These are phyloP conservation scores for Leptonema lineaticorne DNA, from an alignment of 1,140 invertebrate species.

Conservation along the genomic window DNA sequence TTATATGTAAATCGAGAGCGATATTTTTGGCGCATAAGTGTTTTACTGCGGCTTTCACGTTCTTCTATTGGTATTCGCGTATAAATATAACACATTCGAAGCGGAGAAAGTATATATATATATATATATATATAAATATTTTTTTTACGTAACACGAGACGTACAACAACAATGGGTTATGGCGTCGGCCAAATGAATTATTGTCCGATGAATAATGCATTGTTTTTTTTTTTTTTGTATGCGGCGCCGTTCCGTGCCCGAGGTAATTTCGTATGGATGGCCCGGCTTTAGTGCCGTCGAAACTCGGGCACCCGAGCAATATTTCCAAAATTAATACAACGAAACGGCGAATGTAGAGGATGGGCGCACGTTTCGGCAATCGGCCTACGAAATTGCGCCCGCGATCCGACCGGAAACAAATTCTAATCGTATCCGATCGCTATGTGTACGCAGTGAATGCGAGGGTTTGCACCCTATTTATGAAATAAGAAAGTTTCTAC, in stretches of 20 bases:
- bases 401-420: background rate
- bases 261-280: constrained; percentile 34
- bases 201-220: constrained; percentile 40
- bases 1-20: too few species aligned
- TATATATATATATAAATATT: too few species aligned
- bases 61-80: too few species aligned
- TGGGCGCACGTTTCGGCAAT: too few species aligned
- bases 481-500: too few species aligned
- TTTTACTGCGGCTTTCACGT: too few species aligned
- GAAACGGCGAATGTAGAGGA: background rate
- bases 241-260: background rate
- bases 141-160: too few species aligned
- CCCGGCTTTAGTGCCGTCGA: background rate
- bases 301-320: background rate
- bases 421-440: constrained; percentile 6
- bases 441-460: too few species aligned
- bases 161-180: constrained; percentile 9
- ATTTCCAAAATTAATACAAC: constrained; percentile 20
- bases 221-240: constrained; percentile 27
- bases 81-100: too few species aligned
- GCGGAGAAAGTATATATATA: too few species aligned
- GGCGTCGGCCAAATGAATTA: constrained; percentile 38
- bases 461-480: too few species aligned
- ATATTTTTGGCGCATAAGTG: too few species aligned
- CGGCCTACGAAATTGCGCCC: constrained; percentile 7